Conservation (phyloP, 2,797 vertebrate species). For the Poeciliopsis infans region DNA sequence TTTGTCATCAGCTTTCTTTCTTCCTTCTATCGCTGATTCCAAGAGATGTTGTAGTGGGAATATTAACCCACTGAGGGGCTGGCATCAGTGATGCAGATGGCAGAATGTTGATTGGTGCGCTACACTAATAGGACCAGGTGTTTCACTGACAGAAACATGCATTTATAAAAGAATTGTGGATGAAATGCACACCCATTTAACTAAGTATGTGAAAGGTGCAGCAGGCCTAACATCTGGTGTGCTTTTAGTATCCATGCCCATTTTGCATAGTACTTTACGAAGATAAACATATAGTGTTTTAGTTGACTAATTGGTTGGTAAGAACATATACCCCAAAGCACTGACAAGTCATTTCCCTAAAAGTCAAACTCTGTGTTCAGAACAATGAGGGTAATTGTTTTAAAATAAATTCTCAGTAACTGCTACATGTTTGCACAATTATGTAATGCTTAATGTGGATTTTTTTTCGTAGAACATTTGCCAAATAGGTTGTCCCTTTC, state of each 20-base stretch:
- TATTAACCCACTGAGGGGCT: constrained; percentile 61
- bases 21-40: constrained; percentile 49
- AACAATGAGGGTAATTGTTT: constrained; percentile 13
- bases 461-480: background rate
- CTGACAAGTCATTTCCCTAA: constrained; percentile 55
- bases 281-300: constrained; percentile 49
- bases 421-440: background rate
- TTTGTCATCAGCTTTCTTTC: constrained; percentile 59
- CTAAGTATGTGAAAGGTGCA: constrained; percentile 56
- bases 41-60: constrained; percentile 59
- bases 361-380: constrained; percentile 39
- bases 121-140: constrained; percentile 75
- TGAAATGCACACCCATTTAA: constrained; percentile 67
- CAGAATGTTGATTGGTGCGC: constrained; percentile 66
- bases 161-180: constrained; percentile 62
- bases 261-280: constrained; percentile 58
- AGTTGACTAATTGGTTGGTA: constrained; percentile 61
- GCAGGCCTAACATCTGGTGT: constrained; percentile 60
- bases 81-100: constrained; percentile 69
- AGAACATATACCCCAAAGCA: constrained; percentile 50
- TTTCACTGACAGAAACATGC: constrained; percentile 57
- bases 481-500: background rate
- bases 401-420: background rate
- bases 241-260: constrained; percentile 61
- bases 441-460: background rate